Conservation (phyloP, 1,140 invertebrate species). For the Euura saliciscinereae region DNA sequence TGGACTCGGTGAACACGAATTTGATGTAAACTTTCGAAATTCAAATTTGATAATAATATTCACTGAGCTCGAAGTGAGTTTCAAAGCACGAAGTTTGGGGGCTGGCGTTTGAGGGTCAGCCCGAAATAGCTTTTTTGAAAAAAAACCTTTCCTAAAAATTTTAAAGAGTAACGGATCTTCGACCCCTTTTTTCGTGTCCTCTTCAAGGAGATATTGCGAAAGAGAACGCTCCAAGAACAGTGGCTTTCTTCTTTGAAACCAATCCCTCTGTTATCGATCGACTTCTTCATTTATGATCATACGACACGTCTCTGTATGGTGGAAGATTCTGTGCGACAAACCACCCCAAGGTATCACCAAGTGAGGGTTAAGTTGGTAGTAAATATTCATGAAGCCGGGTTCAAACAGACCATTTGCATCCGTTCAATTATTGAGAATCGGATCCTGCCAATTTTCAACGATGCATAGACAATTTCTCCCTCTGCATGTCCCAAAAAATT, state of each 20-base stretch:
- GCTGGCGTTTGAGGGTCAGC: not conserved
- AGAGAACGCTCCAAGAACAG: too few species aligned
- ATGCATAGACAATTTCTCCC: too few species aligned
- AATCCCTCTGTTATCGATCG: too few species aligned
- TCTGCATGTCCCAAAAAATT: too few species aligned
- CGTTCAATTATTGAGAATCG: not conserved
- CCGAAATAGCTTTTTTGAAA: not conserved
- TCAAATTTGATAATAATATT: not conserved
- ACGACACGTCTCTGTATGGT: too few species aligned
- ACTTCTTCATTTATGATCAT: too few species aligned
- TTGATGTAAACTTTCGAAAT: not conserved
- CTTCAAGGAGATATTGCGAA: too few species aligned
- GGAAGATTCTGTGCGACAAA: not conserved
- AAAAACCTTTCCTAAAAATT: too few species aligned
- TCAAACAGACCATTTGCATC: slow-evolving; percentile 1
- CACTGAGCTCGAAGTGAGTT: not conserved
- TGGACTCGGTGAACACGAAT: not conserved
- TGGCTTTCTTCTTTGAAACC: too few species aligned
- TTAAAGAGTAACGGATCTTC: too few species aligned
- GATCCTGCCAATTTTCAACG: too few species aligned
- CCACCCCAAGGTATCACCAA: not conserved
- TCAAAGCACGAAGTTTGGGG: not conserved
- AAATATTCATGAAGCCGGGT: not conserved
- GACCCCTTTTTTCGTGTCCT: too few species aligned
- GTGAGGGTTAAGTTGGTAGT: not conserved